phyloP scores from a whole-genome alignment of 2,888 invertebrate genomes.

The Microplitis manilae region DNA sequence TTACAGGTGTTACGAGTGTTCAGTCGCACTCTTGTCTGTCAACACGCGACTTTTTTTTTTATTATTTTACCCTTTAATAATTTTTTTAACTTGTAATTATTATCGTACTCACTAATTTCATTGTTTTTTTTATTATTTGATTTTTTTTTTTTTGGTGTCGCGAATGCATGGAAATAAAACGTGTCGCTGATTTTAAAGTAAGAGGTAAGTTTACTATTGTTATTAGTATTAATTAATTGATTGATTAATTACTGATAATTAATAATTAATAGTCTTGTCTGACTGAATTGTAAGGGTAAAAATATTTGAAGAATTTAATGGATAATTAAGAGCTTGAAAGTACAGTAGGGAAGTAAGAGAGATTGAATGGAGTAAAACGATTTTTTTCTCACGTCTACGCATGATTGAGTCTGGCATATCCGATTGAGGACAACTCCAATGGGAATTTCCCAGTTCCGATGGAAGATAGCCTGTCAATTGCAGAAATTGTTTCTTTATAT shows the following conservation, averaged over 20 bases:
- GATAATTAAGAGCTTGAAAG: neutral
- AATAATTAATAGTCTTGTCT: no score
- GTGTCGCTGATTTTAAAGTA: no score
- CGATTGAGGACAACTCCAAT: constrained; percentile 4
- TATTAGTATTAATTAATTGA: no score
- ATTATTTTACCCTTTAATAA: neutral
- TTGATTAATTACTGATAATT: neutral
- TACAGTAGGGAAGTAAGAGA: neutral
- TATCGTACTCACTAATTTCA: neutral
- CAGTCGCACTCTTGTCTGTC: constrained; percentile 38
- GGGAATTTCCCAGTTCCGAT: neutral
- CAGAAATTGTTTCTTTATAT: constrained; percentile 20
- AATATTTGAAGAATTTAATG: constrained; percentile 3
- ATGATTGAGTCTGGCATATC: constrained; percentile 7
- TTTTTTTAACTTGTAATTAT: neutral
- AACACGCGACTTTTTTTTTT: constrained; percentile 32
- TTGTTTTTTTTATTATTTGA: neutral
- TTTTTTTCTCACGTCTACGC: constrained; percentile 5
- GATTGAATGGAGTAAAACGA: neutral
- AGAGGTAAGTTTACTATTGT: neutral
- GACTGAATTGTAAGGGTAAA: neutral
- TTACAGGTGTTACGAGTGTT: constrained; percentile 67
- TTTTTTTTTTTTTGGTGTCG: neutral
- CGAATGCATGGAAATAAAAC: no score
- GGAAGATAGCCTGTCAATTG: constrained; percentile 16